Evolutionary conservation across 2,113 vertebrate species (phyloP), one percentile per base, ranked within the genome.

Genomic region (Protobothrops mucrosquamatus): DNA sequence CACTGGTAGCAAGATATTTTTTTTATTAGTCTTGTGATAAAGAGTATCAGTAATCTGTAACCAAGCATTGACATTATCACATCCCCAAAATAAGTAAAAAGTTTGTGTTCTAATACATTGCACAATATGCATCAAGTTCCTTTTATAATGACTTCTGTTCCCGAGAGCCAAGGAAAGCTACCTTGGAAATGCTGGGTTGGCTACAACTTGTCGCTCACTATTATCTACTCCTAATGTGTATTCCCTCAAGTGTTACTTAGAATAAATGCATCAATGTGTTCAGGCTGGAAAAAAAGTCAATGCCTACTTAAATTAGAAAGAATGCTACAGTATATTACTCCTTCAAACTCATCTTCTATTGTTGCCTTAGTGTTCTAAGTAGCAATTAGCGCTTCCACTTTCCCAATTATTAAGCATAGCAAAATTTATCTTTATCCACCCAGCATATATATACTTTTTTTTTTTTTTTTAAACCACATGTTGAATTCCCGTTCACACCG

Each of bases 11-110:
- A 97, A 97, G 97, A 97, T 94, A 95, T 95, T 97, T 81, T 97
- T 97, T 97, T 97, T 98, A 96, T 81, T 97, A 96, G 96, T 95
- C 95, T 96, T 88, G 94, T 93, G 95, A 96, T 95, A 96, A 94
- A 94, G 95, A 94, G 95, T 94, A 97, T 95, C 91, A 96, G 97
- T 95, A 94, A 95, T 93, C 94, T 88, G 96, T 94, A 96, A 95
- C 51, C 95, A 95, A 95, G 94, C 94, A 93, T 94, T 95, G 55
- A 87, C 94, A 91, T 93, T 92, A 89, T 96, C 74, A 4, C 52
- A 93, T 85, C 43, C 15, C 61, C 26, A 94, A 95, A 88, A 85
- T 92, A 22, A 95, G 46, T 4, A 18, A 94, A 54, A 43, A 3
- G 51, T 95, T 91, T 89, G 94, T 94, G 90, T 87, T 85, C 0